phyloP scores from a whole-genome alignment of 2,797 vertebrate species.

The Hafferia zeledoni region DNA sequence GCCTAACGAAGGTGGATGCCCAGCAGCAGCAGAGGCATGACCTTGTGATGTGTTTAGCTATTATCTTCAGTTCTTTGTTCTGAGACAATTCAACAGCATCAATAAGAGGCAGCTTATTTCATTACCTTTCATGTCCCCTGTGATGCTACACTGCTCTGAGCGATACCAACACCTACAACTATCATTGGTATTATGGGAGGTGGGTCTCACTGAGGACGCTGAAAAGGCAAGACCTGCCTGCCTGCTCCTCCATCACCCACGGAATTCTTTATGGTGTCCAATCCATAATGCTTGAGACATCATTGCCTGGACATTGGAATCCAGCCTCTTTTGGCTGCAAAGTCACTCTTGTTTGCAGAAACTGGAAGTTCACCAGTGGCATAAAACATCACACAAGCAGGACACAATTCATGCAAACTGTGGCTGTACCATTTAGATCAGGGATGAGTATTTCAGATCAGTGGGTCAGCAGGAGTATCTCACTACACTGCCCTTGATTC shows the following conservation, averaged over 20 bases:
- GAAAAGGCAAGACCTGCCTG: neutral
- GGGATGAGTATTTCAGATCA: neutral
- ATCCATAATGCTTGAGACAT: neutral
- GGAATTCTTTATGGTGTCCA: neutral
- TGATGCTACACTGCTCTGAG: neutral
- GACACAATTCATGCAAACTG: neutral
- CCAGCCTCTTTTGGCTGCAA: neutral
- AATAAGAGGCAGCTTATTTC: neutral
- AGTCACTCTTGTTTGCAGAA: neutral
- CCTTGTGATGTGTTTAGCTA: neutral
- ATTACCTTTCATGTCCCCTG: fast-evolving
- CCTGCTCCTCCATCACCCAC: neutral
- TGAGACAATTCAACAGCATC: neutral
- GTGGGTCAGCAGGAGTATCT: neutral
- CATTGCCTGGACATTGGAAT: fast-evolving
- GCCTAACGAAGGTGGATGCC: neutral
- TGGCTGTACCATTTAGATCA: neutral
- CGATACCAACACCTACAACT: neutral
- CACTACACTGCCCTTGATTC: neutral
- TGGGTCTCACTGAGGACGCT: neutral
- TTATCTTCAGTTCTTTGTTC: neutral
- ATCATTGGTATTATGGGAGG: neutral
- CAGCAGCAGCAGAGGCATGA: neutral
- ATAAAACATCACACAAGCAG: neutral
- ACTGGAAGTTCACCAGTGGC: neutral